Base-by-base conservation (phyloP, 1,140 invertebrate species). In the Zaprionus lachaisei region DNA sequence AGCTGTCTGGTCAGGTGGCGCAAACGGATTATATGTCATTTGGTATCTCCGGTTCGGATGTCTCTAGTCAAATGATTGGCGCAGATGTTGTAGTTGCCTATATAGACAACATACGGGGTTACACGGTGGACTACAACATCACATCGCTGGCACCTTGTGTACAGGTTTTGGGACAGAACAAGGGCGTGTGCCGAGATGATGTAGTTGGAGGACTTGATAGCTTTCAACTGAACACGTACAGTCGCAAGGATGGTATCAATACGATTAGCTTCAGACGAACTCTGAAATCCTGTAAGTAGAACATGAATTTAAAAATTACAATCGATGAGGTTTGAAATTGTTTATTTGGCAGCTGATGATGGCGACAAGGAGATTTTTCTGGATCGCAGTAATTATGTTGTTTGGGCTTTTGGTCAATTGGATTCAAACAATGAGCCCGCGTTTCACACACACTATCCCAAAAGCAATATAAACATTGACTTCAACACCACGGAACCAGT, bases 1-100 rank as follows among this genome's bases (percentile, higher is more conserved):
- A 98, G 93, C 93, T 98, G 6, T 95, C 96, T n/a, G 97, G 95
- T n/a, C 95, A 96, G 94, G 92, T 94, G 93, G 96, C 91, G 0
- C 95, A 96, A 80, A 93, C 96, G 81, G 97, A 97, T 74, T 98
- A 98, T 92, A 96, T 98, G 95, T 95, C 97, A 17, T 98, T 98
- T 93, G 97, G 97, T 38, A 92, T 98, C 17, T 98, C 97, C 37
- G 97, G 97, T 28, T 95, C 95, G 3, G 92, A 94, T 4, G 94
- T 94, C 5, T 94, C 94, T 58, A 95, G 96, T 77, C 94, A 95
- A 93, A 98, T 98, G 97, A 93, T 97, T 80, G 97, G 97, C 28
- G 95, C 96, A 2, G 98, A 99, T 94, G 96, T 97, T 24, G 95
- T 96, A 2, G 94, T 98, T 20, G 95, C 95, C 1, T 96, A 96